These are phyloP conservation scores for Triplophysa dalaica DNA, from an alignment of 2,113 vertebrate genomes.

Conservation along the genomic window DNA sequence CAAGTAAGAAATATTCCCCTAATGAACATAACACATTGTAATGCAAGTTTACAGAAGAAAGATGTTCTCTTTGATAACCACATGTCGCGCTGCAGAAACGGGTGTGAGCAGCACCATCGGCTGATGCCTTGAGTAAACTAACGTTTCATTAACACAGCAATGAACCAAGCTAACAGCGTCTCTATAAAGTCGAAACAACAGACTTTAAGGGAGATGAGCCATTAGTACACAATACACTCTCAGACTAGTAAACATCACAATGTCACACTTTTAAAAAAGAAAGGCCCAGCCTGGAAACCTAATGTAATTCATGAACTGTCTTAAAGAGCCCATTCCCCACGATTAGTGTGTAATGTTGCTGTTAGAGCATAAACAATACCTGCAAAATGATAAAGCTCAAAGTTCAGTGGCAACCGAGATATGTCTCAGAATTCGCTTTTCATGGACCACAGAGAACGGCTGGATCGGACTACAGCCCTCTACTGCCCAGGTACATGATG, in stretches of 20 bases:
- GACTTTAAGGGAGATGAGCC: constrained; percentile 43
- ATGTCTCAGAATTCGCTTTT: no score
- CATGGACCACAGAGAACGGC: no score
- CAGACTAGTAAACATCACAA: constrained; percentile 10
- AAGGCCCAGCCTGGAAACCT: neutral
- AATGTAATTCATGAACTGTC: no score
- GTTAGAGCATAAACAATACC: no score
- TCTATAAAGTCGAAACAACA: constrained; percentile 15
- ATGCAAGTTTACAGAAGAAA: neutral
- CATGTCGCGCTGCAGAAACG: neutral
- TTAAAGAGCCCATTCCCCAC: no score
- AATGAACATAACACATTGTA: neutral
- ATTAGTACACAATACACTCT: constrained; percentile 24
- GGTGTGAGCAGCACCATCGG: neutral
- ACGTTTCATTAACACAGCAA: constrained; percentile 21
- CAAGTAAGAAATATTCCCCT: neutral
- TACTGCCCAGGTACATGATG: no score
- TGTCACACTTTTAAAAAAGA: neutral
- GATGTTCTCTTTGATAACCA: neutral
- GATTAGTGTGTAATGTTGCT: no score
- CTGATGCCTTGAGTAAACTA: constrained; percentile 27
- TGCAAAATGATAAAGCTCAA: no score
- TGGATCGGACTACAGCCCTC: no score
- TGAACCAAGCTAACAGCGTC: constrained; percentile 12
- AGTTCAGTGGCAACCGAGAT: no score